A percentile compares a stretch with the other conserved stretches of the same genome.
Evolutionary conservation across 2,113 vertebrate species (phyloP).

Genomic region (Elaphurus davidianus): DNA sequence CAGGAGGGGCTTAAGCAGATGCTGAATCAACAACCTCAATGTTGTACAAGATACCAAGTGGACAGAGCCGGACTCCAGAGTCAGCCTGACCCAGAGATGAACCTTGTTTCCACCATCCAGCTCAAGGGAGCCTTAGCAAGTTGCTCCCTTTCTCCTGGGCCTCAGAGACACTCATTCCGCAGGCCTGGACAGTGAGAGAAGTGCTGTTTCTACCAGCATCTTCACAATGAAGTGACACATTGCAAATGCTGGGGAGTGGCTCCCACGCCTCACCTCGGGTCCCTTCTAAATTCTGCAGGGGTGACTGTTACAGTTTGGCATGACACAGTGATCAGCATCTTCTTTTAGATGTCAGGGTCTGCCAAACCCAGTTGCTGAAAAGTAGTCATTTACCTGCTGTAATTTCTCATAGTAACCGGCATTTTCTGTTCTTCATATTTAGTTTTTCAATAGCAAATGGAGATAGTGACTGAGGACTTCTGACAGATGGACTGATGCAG

Average conservation of each 20-base stretch:
- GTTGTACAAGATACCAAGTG: not conserved
- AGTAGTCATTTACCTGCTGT: not conserved
- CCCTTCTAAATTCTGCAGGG: not conserved
- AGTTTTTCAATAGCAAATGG: not conserved
- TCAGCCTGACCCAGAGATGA: not conserved
- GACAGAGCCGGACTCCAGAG: not conserved
- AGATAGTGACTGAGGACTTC: not conserved
- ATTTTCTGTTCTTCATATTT: not conserved
- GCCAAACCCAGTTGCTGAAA: not conserved
- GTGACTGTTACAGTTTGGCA: no score
- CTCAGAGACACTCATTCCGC: not conserved
- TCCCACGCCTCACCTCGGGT: not conserved
- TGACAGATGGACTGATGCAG: not conserved
- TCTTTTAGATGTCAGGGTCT: not conserved
- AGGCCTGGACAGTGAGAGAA: not conserved
- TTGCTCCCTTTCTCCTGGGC: not conserved
- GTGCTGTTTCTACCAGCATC: fast-evolving
- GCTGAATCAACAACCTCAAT: not conserved
- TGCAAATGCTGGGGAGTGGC: not conserved
- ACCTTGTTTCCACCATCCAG: not conserved
- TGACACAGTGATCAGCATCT: not conserved
- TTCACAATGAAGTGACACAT: not conserved
- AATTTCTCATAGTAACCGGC: not conserved
- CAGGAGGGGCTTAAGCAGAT: not conserved
- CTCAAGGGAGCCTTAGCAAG: not conserved